These are phyloP conservation scores for Acipenser transmontanus DNA, from an alignment of 2,797 vertebrate species.

Conservation along the genomic window DNA sequence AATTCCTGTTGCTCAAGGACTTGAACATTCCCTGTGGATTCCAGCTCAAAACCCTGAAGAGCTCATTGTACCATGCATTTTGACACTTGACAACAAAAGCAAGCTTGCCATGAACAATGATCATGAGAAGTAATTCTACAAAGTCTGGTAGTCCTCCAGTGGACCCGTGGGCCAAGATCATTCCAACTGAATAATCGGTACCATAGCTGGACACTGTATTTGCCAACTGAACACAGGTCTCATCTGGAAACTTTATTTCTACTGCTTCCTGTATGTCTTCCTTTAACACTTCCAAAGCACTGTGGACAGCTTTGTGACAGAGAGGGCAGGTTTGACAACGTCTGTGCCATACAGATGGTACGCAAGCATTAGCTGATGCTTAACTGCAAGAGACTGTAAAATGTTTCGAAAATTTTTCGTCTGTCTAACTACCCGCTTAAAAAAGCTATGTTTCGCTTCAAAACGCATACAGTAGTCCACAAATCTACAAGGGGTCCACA, in stretches of 20 bases:
- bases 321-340: constrained; percentile 10
- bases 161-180: constrained; percentile 23
- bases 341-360: constrained; percentile 11
- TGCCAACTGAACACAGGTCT: constrained; percentile 20
- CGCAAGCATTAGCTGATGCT: constrained; percentile 26
- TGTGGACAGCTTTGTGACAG: constrained; percentile 19
- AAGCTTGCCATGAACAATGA: constrained; percentile 18
- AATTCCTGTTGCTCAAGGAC: constrained; percentile 20
- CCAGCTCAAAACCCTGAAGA: constrained; percentile 25
- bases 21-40: constrained; percentile 18
- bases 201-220: constrained; percentile 22
- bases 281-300: constrained; percentile 21
- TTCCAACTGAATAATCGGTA: constrained; percentile 24
- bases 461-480: constrained; percentile 21
- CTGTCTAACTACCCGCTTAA: constrained; percentile 19
- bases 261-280: constrained; percentile 17
- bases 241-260: constrained; percentile 9
- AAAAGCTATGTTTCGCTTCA: constrained; percentile 23
- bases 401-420: constrained; percentile 22
- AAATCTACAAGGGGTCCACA: constrained; percentile 23
- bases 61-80: constrained; percentile 29
- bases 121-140: constrained; percentile 22
- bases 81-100: constrained; percentile 20
- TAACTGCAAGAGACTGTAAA: constrained; percentile 11
- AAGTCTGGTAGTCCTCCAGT: constrained; percentile 26